A percentile compares a stretch with the other conserved stretches of the same genome.
phyloP scores from a whole-genome alignment of 2,113 vertebrate species.

The Phycodurus eques region DNA sequence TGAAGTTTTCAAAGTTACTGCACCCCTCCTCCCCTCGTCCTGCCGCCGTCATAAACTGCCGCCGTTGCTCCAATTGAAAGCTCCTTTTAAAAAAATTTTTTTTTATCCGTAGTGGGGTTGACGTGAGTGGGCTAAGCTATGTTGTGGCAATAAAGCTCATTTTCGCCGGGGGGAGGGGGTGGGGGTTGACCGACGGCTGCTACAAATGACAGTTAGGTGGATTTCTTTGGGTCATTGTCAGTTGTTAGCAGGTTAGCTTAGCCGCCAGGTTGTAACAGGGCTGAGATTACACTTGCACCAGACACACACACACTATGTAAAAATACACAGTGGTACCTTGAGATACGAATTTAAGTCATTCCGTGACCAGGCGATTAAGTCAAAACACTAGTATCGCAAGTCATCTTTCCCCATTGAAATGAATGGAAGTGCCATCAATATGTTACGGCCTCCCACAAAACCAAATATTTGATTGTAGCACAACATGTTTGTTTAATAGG shows the following conservation, averaged over 20 bases:
- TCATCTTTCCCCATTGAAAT: neutral
- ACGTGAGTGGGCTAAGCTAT: neutral
- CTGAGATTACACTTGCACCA: neutral
- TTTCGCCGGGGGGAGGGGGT: neutral
- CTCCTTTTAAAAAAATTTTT: neutral
- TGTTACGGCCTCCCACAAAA: no score
- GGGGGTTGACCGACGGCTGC: neutral
- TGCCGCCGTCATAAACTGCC: neutral
- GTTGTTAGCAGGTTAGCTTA: conserved; percentile 13
- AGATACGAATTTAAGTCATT: neutral
- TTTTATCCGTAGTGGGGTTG: neutral
- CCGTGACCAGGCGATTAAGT: no score
- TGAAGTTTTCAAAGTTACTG: conserved; percentile 2
- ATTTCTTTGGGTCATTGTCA: conserved; percentile 34
- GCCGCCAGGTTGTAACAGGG: neutral
- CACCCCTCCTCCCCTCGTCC: neutral
- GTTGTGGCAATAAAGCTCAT: neutral
- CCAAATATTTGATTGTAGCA: no score
- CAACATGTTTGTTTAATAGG: no score
- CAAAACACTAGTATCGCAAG: neutral
- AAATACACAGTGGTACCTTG: neutral
- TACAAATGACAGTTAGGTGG: neutral
- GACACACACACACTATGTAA: neutral
- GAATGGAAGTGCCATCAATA: neutral
- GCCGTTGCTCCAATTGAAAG: neutral